phyloP scores from a whole-genome alignment of 2,797 vertebrate species.

The Pygocentrus nattereri region DNA sequence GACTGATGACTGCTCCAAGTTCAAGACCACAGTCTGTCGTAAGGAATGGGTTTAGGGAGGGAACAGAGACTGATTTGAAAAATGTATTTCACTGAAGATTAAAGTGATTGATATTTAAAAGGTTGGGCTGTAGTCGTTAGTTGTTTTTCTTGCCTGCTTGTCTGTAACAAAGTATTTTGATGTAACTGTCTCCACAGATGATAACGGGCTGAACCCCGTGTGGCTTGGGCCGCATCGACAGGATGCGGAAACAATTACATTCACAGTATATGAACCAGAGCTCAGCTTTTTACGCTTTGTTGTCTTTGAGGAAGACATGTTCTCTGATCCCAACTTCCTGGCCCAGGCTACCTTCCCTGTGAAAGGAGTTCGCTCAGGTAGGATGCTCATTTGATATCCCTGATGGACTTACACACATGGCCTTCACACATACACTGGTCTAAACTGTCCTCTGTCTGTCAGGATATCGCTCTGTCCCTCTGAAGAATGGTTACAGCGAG shows the following conservation, averaged over 20 bases:
- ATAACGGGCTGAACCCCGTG: slow-evolving; percentile 94
- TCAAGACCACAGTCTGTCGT: slow-evolving; percentile 93
- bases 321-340: slow-evolving; percentile 97
- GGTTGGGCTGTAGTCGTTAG: background rate
- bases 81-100: background rate
- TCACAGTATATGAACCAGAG: slow-evolving; percentile 90
- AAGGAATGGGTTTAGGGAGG: slow-evolving; percentile 68
- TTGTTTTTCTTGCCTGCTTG: background rate
- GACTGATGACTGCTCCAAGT: slow-evolving; percentile 86
- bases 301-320: slow-evolving; percentile 98
- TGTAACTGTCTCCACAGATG: slow-evolving; percentile 78
- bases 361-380: slow-evolving; percentile 93
- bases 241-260: slow-evolving; percentile 80
- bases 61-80: background rate
- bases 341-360: slow-evolving; percentile 94
- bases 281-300: slow-evolving; percentile 94
- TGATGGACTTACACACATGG: background rate
- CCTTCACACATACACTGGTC: background rate
- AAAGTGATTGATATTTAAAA: background rate
- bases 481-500: slow-evolving; percentile 93
- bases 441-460: slow-evolving; percentile 13
- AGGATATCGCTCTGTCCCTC: slow-evolving; percentile 94
- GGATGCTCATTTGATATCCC: background rate
- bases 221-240: slow-evolving; percentile 79
- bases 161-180: background rate